These are phyloP conservation scores for Villa cingulata DNA, from an alignment of 2,888 invertebrate genomes.

Conservation along the genomic window DNA sequence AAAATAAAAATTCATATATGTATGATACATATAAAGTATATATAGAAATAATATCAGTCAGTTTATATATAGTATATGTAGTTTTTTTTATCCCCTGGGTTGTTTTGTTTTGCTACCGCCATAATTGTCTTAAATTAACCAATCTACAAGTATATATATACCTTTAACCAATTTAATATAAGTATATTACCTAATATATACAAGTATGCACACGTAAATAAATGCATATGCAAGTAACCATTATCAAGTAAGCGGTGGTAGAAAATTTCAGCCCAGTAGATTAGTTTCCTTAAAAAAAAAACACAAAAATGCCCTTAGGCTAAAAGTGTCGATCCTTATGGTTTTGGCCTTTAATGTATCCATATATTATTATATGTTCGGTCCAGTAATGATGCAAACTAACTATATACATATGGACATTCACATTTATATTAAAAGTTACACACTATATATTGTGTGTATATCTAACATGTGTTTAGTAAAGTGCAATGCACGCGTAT, in stretches of 20 bases:
- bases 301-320: conserved; percentile 32
- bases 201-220: too few species aligned
- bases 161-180: too few species aligned
- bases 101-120: conserved; percentile 4
- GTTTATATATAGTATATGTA: too few species aligned
- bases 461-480: too few species aligned
- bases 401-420: neutral
- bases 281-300: conserved; percentile 5
- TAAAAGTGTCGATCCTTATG: conserved; percentile 32
- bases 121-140: conserved; percentile 9
- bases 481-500: neutral
- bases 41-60: too few species aligned
- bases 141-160: too few species aligned
- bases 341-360: conserved; percentile 26
- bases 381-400: neutral
- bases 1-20: too few species aligned
- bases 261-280: conserved; percentile 8
- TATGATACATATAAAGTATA: too few species aligned
- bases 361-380: neutral
- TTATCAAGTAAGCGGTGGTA: conserved; percentile 2
- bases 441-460: too few species aligned
- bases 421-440: too few species aligned
- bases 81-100: neutral
- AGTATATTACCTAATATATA: too few species aligned
- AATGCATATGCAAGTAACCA: conserved; percentile 8